Base-by-base conservation (phyloP, 2,888 invertebrate genomes). In the Orthosia gothica region DNA sequence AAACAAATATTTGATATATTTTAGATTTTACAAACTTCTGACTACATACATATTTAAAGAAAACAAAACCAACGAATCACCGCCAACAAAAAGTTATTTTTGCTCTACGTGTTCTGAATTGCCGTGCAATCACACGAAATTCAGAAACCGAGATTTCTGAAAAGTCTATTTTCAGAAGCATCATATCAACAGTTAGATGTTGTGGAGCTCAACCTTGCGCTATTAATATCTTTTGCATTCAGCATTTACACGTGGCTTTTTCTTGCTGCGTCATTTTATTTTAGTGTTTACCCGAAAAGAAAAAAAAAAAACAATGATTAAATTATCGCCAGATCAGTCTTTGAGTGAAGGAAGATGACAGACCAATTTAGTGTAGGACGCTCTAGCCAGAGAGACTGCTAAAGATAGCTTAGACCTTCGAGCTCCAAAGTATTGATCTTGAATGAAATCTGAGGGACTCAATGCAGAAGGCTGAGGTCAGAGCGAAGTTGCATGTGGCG, bases 131-230 rank as follows among this genome's bases (percentile, higher is more conserved):
- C 49, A 13, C 13, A n/a, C 12, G 57, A 70, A 76, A 52, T 76
- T 20, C 7, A 50, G 64, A 40, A 40, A 66, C 13, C n/a, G 49
- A 16, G 52, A 64, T 50, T 76, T 70, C 20, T 32, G 32, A 45
- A 13, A 70, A 76, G 40, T 64, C 26, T 76, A 70, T 76, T 76
- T 76, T 64, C 52, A 59, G 76, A 45, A 76, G 59, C 67, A 50
- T 64, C 52, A 40, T 26, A 64, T 64, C n/a, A 59, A 76, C 52
- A 13, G 13, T 12, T 13, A 49, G 52, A 63, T 58, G 47, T 32
- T 76, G 70, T 32, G 50, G 49, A 57, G 62, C 40, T 74, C 52
- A 61, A 50, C 75, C 61, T 67, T 75, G 50, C n/a, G 9, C 47
- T 76, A 70, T 70, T 58, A 70, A 70, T 75, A 67, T 32, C 16